phyloP scores from a whole-genome alignment of 2,113 vertebrate species.

The Leiothrix lutea region DNA sequence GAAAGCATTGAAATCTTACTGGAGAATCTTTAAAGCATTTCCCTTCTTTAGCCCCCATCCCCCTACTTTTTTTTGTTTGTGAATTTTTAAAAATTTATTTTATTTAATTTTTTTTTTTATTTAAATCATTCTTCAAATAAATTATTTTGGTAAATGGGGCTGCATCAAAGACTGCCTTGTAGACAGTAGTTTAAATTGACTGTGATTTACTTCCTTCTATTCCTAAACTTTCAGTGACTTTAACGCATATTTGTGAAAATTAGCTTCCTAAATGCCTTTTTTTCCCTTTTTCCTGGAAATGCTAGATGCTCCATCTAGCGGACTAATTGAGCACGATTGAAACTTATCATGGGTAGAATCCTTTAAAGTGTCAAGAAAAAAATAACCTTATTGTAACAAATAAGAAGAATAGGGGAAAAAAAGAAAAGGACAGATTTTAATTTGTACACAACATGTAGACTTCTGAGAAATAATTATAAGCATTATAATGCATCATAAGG shows the following conservation, averaged over 20 bases:
- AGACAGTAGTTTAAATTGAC: neutral
- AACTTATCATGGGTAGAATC: conserved; percentile 1
- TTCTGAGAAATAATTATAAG: neutral
- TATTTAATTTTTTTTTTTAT: too few species aligned
- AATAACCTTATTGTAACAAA: neutral
- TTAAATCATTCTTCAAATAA: neutral
- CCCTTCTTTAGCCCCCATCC: rapidly evolving
- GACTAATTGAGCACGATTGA: conserved; percentile 22
- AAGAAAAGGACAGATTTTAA: neutral
- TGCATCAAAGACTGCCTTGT: neutral
- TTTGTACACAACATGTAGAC: neutral
- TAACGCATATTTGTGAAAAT: neutral
- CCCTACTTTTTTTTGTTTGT: neutral
- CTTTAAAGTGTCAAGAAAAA: neutral
- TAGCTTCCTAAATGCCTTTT: neutral
- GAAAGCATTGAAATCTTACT: neutral
- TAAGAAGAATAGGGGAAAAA: neutral
- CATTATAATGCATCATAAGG: neutral
- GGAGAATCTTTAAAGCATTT: neutral
- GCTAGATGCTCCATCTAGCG: conserved; percentile 76
- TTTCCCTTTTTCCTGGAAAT: neutral
- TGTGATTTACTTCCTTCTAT: neutral
- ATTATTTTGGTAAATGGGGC: neutral
- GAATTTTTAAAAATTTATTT: neutral
- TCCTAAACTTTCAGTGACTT: neutral